Evolutionary conservation across 30 jellyfish, hydroid and myxozoan genomes (phyloP).

Genomic region (Cassiopea andromeda): DNA sequence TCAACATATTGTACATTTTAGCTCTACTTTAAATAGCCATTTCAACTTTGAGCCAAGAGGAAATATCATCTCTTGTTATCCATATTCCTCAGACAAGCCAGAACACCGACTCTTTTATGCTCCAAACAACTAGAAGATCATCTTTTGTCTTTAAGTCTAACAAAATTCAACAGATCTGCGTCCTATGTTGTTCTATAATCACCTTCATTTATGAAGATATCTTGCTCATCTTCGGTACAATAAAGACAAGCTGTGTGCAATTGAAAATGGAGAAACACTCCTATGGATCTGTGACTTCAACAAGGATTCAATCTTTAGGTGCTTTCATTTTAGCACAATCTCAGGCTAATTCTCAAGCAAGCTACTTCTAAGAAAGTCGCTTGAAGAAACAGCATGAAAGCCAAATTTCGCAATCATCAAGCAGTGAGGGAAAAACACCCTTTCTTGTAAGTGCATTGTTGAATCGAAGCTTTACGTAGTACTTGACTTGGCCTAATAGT

Average conservation of each 20-base stretch:
- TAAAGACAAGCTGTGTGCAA: background rate
- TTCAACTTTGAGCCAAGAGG: too few species aligned
- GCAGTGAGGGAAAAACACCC: background rate
- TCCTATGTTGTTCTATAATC: background rate
- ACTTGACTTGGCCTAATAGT: background rate
- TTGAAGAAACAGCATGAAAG: background rate
- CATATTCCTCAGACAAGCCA: background rate
- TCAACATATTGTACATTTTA: background rate
- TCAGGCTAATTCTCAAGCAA: background rate
- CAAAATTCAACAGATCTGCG: background rate
- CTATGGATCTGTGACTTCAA: background rate
- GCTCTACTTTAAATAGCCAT: background rate
- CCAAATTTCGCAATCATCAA: background rate
- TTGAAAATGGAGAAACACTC: background rate
- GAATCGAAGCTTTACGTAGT: background rate
- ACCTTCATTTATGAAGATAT: background rate
- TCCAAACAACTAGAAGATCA: background rate
- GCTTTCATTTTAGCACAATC: background rate
- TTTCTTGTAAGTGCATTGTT: too few species aligned
- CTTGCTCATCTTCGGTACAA: background rate
- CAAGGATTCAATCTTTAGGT: too few species aligned
- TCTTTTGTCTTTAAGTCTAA: background rate
- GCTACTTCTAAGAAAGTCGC: background rate
- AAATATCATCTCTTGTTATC: background rate
- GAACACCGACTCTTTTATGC: background rate